Percentiles rank a stretch among this genome's conserved stretches.
These are phyloP conservation scores for Eumeta japonica DNA, from an alignment of 1,140 invertebrate genomes.

Conservation along the genomic window DNA sequence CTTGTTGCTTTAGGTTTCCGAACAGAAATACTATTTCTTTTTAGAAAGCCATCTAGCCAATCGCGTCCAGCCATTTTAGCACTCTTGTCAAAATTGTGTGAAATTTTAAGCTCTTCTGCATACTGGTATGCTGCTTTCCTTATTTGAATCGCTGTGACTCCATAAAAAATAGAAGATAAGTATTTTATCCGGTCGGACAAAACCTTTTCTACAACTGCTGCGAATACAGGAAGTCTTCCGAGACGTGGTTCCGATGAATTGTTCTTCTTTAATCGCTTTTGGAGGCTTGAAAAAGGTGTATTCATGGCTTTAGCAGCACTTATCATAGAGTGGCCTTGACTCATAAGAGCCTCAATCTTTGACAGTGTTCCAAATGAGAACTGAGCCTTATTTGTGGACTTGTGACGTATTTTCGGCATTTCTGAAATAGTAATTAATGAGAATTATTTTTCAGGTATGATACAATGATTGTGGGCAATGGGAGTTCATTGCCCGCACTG, in stretches of 20 bases:
- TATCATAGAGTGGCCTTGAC: conserved; percentile 25
- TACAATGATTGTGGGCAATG: conserved; percentile 22
- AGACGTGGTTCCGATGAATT: not conserved
- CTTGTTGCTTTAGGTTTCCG: conserved; percentile 19
- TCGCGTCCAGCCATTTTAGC: conserved; percentile 13
- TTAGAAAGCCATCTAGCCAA: conserved; percentile 12
- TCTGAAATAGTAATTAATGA: conserved; percentile 13
- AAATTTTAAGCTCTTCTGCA: conserved; percentile 7
- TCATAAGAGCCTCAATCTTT: conserved; percentile 21
- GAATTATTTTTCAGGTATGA: no score
- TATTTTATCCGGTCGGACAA: conserved; percentile 9
- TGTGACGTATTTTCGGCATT: conserved; percentile 24
- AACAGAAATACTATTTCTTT: conserved; percentile 12
- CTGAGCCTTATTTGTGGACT: conserved; percentile 24
- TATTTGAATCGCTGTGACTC: conserved; percentile 8
- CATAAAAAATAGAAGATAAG: conserved; percentile 10
- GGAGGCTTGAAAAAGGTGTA: conserved; percentile 27
- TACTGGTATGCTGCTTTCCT: conserved; percentile 8
- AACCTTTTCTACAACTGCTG: conserved; percentile 8
- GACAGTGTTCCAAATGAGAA: conserved; percentile 20
- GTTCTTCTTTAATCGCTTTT: conserved; percentile 20
- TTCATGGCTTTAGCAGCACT: conserved; percentile 23
- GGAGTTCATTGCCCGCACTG: no score
- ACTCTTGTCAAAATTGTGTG: conserved; percentile 14
- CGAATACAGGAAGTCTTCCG: conserved; percentile 8